Evolutionary conservation across 2,113 vertebrate genomes (phyloP).

Genomic region (Ornithorhynchus anatinus): DNA sequence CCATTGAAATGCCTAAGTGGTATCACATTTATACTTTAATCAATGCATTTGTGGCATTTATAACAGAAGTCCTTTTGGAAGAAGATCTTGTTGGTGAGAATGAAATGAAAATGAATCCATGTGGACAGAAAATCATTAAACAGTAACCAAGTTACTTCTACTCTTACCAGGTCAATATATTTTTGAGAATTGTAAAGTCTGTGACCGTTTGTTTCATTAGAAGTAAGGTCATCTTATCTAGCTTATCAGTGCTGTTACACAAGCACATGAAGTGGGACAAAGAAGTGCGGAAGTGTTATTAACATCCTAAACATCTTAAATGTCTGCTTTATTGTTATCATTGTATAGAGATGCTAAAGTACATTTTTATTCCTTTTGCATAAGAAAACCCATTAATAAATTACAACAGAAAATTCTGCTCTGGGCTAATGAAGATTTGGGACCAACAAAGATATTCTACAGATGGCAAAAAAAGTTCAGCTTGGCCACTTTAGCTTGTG

Average conservation of each 20-base stretch:
- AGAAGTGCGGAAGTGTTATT: neutral
- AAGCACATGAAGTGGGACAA: constrained; percentile 58
- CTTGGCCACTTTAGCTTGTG: too few relatives aligned
- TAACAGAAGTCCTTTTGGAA: constrained; percentile 15
- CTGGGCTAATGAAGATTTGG: too few relatives aligned
- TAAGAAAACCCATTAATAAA: constrained; percentile 16
- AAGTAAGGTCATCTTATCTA: too few relatives aligned
- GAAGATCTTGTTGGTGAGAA: constrained; percentile 33
- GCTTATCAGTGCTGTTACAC: constrained; percentile 43
- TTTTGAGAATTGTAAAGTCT: constrained; percentile 20
- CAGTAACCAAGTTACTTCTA: constrained; percentile 8
- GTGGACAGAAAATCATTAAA: neutral
- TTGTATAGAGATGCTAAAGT: neutral
- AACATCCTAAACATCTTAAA: constrained; percentile 6
- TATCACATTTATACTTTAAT: constrained; percentile 43
- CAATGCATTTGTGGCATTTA: too few relatives aligned
- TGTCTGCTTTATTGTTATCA: constrained; percentile 25
- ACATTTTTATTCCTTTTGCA: too few relatives aligned
- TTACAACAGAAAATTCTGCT: constrained; percentile 12
- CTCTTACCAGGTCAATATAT: constrained; percentile 20
- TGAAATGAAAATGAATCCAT: constrained; percentile 30
- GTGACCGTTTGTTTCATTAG: too few relatives aligned
- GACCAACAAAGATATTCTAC: too few relatives aligned
- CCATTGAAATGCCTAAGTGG: constrained; percentile 51
- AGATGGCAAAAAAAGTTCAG: too few relatives aligned